These are phyloP conservation scores for Alectura lathami DNA, from an alignment of 2,113 vertebrate species.

Conservation along the genomic window DNA sequence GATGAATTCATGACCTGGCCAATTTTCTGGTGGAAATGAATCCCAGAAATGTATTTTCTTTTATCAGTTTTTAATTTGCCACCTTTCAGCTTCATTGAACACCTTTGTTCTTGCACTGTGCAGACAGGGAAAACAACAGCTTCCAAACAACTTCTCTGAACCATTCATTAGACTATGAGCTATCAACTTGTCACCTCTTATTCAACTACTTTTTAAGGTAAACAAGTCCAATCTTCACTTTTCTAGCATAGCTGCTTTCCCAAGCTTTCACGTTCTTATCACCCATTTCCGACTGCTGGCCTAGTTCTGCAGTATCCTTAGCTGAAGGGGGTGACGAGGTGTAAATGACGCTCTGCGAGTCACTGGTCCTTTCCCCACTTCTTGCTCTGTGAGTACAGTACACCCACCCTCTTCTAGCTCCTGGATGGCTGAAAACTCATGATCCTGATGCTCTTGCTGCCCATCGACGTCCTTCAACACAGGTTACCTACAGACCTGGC, in stretches of 20 bases:
- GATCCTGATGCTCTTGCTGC: neutral
- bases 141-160: slow-evolving; percentile 13
- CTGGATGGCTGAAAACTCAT: neutral
- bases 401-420: neutral
- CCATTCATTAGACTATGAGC: neutral
- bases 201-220: neutral
- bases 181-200: slow-evolving; percentile 28
- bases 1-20: neutral
- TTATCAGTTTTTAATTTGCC: slow-evolving; percentile 56
- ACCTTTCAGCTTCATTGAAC: slow-evolving; percentile 52
- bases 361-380: neutral
- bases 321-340: neutral
- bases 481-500: neutral
- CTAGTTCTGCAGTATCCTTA: neutral
- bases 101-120: neutral
- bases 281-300: neutral
- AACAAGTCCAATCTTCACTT: neutral
- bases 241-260: neutral
- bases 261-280: neutral
- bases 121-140: slow-evolving; percentile 21
- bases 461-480: neutral
- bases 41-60: slow-evolving; percentile 36
- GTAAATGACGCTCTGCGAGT: neutral
- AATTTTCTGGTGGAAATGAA: neutral
- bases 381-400: neutral